Percentiles rank a stretch among this genome's conserved stretches.
These are phyloP conservation scores for Virgularia gustaviana DNA, from an alignment of 92 coral and sea anemone genomes.

Conservation along the genomic window DNA sequence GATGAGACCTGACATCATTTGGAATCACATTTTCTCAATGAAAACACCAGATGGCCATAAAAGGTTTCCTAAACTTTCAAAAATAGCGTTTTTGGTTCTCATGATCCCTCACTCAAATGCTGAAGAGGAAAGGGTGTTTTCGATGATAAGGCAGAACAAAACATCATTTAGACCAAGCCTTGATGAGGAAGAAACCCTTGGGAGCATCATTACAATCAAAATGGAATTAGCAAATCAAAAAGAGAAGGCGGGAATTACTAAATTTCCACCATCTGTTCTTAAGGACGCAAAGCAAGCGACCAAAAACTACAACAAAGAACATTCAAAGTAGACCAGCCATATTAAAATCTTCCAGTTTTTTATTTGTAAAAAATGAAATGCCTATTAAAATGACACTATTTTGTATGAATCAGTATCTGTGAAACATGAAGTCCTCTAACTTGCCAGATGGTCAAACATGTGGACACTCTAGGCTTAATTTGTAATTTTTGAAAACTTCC, in stretches of 20 bases:
- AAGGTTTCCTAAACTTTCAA: slow-evolving; percentile 45
- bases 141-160: slow-evolving; percentile 52
- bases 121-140: slow-evolving; percentile 53
- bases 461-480: too few species aligned
- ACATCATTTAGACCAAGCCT: slow-evolving; percentile 47
- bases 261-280: slow-evolving; percentile 38
- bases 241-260: not conserved
- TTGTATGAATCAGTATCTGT: too few species aligned
- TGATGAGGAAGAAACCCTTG: slow-evolving; percentile 44
- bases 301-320: slow-evolving; percentile 49
- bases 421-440: too few species aligned
- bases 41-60: slow-evolving; percentile 47
- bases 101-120: slow-evolving; percentile 55
- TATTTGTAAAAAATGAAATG: too few species aligned
- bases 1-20: slow-evolving; percentile 42
- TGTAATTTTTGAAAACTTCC: too few species aligned
- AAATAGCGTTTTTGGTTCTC: slow-evolving; percentile 45
- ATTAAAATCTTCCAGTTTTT: too few species aligned
- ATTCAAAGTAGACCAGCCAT: slow-evolving; percentile 19
- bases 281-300: slow-evolving; percentile 52
- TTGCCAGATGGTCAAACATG: too few species aligned
- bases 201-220: slow-evolving; percentile 52
- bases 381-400: too few species aligned
- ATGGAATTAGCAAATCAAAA: slow-evolving; percentile 37
- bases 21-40: slow-evolving; percentile 37